Base-by-base conservation (phyloP, 2,888 invertebrate genomes). In the Alloscopus bannaensis region DNA sequence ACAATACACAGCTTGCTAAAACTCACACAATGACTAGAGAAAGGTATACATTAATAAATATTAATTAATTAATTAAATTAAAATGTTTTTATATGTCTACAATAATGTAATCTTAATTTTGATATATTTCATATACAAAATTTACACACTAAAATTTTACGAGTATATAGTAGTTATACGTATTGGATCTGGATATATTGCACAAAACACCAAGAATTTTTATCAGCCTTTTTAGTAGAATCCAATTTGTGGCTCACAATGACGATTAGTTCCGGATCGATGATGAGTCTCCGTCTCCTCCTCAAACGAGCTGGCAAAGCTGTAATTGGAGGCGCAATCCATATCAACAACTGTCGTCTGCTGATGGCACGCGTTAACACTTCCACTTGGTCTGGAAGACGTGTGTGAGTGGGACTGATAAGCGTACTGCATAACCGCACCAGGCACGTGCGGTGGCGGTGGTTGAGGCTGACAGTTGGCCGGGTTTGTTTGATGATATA, bases 261-360 rank as follows among this genome's bases (percentile, higher is more conserved):
- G 36, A 13, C 6, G 13, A 36, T 36, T 36, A 13, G 6, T 36
- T 8, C 36, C 36, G 13, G 13, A 36, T 36, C 6, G 36, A 36
- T 8, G 36, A 8, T 36, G 36, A 8, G 36, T 47, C 4, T 47
- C 47, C 8, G 11, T 13, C 6, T 84, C 84, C 22, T 80, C 81
- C 0, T 83, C 82, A 81, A 79, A 83, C 40, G 83, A 84, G 40
- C 82, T 84, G 36, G 76, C 78, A 69, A 77, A 85, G 59, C 83
- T 81, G 68, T 82, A 83, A 78, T 84, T 83, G 47, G 84, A 75
- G 22, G 75, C 82, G 60, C 82, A 79, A 50, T 83, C 82, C 20
- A 69, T 72, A 36, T 81, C 82, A 26, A 57, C 62, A 31, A 47
- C 26, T n/a, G n/a, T n/a, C n/a, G n/a, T n/a, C 47, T 52, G 62